Evolutionary conservation across 2,797 vertebrate genomes (phyloP), one percentile per base, ranked within the genome.

Genomic region (Enteromius treurensis): DNA sequence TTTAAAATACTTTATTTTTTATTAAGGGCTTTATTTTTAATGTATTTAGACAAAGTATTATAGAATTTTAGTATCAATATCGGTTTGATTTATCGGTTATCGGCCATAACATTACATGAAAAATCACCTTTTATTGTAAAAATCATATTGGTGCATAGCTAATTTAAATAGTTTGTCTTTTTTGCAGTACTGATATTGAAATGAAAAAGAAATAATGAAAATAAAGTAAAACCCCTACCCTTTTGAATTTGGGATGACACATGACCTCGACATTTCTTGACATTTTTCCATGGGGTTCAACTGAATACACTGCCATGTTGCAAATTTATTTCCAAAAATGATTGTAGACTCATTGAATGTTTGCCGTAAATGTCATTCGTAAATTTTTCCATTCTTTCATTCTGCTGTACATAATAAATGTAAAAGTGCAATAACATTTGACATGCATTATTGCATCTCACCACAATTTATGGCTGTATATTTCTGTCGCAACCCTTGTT

Each of bases 271-370:
- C 42, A 29, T 78, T 67, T 79, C 77, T 79, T 32, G 17, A 23
- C n/a, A 37, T 68, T 53, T 26, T n/a, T 37, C 1, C 51, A 4
- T 76, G 81, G 77, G 49, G 65, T 73, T 40, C 42, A 65, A 65
- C 45, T 45, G 26, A 37, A 11, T 53, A 45, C 71, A 82, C 73
- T 76, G 60, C 62, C 81, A 68, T 67, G 80, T 55, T 76, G 34
- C 9, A 70, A 58, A 68, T 34, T 47, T 5, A 14, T 17, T 60
- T 69, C 37, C 37, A 83, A 51, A 78, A 76, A 69, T 23, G 73
- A 77, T 69, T 83, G 53, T 70, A 26, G 75, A 77, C 73, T 69
- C 73, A 47, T 29, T 77, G 53, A 83, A 78, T 70, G 82, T 78
- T 78, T 83, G 51, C 29, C n/a, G n/a, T n/a, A n/a, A n/a, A n/a